Evolutionary conservation across 2,797 vertebrate species (phyloP), one percentile per base, ranked within the genome.

Genomic region (Chaenodraco wilsoni): DNA sequence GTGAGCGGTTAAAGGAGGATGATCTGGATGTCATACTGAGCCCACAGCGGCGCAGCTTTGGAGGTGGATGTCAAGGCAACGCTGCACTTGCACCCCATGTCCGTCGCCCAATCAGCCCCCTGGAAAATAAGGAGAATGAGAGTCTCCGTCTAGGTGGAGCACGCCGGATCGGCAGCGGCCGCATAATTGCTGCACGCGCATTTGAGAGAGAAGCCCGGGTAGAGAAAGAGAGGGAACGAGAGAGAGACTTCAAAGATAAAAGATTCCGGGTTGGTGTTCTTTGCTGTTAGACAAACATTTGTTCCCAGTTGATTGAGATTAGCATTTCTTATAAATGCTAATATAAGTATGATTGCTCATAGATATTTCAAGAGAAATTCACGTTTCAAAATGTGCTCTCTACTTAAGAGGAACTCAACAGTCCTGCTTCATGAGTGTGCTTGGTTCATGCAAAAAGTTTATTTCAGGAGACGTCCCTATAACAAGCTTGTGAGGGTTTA

Each of bases 191-290:
- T 56, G 90, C 96, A 1, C 93, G 97, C 21, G 94, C 92, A 49
- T 99, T 98, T 73, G 97, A 99, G 71, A 96, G 98, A 76, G 97
- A 99, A 65, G 84, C 95, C 44, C 94, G 97, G 10, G 89, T 93
- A 0, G 97, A 98, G 40, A 97, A 97, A 70, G 97, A 97, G 17
- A 82, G 97, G 52, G 97, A 98, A 49, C 95, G 97, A 0, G 97
- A 99, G 23, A 94, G 97, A 85, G 97, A 99, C 87, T 97, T 95
- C 78, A 99, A 99, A 78, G 98, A 99, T 68, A 99, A 99, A 88
- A 95, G 97, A 88, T 98, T 98, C 90, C 94, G 98, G 96, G 98
- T 99, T 86, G 69, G 96, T 90, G 40, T 62, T 71, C 0, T 17
- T 68, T 55, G 1, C 2, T 74, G 73, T 70, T 13, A 44, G 6